Base-by-base conservation (phyloP, 2,113 vertebrate species). In the Nibea coibor region DNA sequence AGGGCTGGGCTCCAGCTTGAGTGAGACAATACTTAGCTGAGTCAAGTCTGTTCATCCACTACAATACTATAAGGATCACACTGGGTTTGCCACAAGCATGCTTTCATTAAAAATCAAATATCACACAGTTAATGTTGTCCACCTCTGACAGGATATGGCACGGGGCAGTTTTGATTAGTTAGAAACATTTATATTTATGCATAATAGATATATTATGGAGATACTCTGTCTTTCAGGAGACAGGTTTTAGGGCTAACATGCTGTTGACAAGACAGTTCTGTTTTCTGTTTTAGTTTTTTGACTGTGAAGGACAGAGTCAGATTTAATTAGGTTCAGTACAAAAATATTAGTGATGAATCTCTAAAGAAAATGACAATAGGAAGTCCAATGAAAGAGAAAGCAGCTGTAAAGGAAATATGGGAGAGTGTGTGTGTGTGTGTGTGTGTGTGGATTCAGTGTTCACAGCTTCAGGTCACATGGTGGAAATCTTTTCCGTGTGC, bases 41-140 rank as follows among this genome's bases (percentile, higher is more conserved):
- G 81, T 87, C 83, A 82, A 59, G 31, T 62, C 28, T 65, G 51
- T 70, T 83, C 31, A 47, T 67, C 43, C 62, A 83, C 50, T 12
- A n/a, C 28, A 3, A 54, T 12, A 53, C 24, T 26, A 26, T 5
- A 42, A 57, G 43, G 57, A 28, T 70, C 42, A 48, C 24, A 20
- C 39, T 26, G 24, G 0, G 16, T 73, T 73, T 73, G 8, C 14
- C 10, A 61, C 26, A 22, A 22, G 51, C 3, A 61, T 7, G 6
- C 19, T 58, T 19, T 10, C 1, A 31, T 20, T 26, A 20, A 45
- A 59, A 19, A 20, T 47, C 3, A 5, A 72, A 35, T 39, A n/a
- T 10, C 24, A 59, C 43, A 58, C 10, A 22, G 24, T 48, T 48
- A 28, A 17, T 43, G 24, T 22, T 58, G 22, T 28, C 4, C 24